phyloP scores from a whole-genome alignment of 1,140 invertebrate genomes.

The Meloidogyne floridensis region DNA sequence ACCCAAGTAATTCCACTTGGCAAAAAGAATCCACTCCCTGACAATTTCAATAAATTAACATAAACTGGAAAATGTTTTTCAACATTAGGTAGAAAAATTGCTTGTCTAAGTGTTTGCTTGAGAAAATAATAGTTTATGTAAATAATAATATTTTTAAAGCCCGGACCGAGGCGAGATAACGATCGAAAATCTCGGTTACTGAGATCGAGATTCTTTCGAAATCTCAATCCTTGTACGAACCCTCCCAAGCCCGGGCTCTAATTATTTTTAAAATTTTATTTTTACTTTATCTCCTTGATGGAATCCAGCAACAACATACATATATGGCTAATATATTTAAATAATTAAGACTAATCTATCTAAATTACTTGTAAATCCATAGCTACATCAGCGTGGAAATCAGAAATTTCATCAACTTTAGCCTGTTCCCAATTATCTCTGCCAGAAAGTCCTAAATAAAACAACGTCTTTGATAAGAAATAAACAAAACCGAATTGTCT shows the following conservation, averaged over 20 bases:
- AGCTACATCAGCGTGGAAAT: conserved; percentile 40
- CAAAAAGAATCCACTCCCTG: conserved; percentile 36
- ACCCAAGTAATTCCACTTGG: conserved; percentile 36
- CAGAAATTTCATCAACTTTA: conserved; percentile 42
- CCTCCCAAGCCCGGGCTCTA: too few species aligned
- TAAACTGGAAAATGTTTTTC: conserved; percentile 43
- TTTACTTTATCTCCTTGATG: conserved; percentile 39
- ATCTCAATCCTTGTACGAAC: too few species aligned
- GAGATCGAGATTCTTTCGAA: too few species aligned
- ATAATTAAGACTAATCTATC: background rate
- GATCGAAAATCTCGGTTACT: too few species aligned
- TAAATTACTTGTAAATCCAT: conserved; percentile 34
- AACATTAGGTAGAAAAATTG: conserved; percentile 34
- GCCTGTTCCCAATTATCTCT: conserved; percentile 38
- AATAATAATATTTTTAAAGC: conserved; percentile 8
- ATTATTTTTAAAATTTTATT: background rate
- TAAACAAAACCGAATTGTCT: conserved; percentile 34
- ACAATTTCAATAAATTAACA: conserved; percentile 35
- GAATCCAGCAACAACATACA: conserved; percentile 41
- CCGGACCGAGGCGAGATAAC: too few species aligned
- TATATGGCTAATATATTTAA: conserved; percentile 32
- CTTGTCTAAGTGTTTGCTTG: conserved; percentile 32
- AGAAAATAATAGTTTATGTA: background rate
- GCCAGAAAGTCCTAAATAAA: conserved; percentile 37
- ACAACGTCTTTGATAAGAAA: background rate